Base-by-base conservation (phyloP, 2,888 invertebrate species). In the Clusia tigrina region DNA sequence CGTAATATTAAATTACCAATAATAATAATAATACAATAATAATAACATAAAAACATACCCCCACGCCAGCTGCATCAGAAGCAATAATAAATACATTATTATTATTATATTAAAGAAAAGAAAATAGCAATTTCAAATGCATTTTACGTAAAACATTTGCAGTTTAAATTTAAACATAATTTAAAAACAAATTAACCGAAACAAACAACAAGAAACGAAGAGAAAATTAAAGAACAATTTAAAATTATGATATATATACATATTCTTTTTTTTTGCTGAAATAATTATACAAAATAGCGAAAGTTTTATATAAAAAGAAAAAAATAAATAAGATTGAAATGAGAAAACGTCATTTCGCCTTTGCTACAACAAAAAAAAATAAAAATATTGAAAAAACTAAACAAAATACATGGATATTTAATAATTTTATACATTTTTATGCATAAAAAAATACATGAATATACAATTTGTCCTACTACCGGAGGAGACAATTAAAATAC, bases 241-340 rank as follows among this genome's bases (percentile, higher is more conserved):
- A 6, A 42, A 42, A 42, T 42, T 3, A 42, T 42, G 9, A 42
- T 42, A n/a, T n/a, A n/a, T n/a, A n/a, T n/a, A n/a, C n/a, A n/a
- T n/a, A n/a, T n/a, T n/a, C n/a, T n/a, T n/a, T n/a, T n/a, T n/a
- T n/a, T n/a, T n/a, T n/a, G n/a, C n/a, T n/a, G n/a, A n/a, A n/a
- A n/a, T 12, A 32, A 32, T 32, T 42, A 42, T 42, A 17, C 42
- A 42, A 57, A 59, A 42, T 52, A 51, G n/a, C 10, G 42, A 15
- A 32, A 32, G 12, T 32, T 23, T 56, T 38, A 18, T 51, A 12
- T 2, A 20, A 51, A 20, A 51, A 51, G 22, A 51, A 51, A 51
- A 51, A 51, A 15, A 10, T 2, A 42, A 38, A 69, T 65, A 69
- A 76, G 75, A 74, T 75, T 75, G 73, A 70, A 63, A 26, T 62